Percentiles rank a stretch among this genome's conserved stretches.
phyloP scores from a whole-genome alignment of 2,888 invertebrate genomes.

The Drosophila diplacantha region DNA sequence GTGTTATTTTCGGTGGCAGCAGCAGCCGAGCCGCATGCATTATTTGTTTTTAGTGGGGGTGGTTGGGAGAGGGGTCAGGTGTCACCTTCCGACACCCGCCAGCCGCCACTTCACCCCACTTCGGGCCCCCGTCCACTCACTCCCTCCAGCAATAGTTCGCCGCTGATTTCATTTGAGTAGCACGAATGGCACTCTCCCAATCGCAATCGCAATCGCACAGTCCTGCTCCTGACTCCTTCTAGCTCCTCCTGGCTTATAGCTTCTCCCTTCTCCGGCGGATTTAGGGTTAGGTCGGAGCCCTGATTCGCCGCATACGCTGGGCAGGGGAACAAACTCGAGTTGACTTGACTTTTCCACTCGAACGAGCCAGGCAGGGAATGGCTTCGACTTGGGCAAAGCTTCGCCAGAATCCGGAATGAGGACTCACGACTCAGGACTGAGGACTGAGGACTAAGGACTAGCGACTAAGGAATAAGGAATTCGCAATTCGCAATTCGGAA shows the following conservation, averaged over 20 bases:
- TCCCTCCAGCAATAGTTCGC: slow-evolving; percentile 20
- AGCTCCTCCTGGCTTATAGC: slow-evolving; percentile 7
- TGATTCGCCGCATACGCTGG: slow-evolving; percentile 54
- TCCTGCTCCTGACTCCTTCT: not conserved
- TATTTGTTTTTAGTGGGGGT: slow-evolving; percentile 49
- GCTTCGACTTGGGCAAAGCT: slow-evolving; percentile 35
- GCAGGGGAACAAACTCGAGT: slow-evolving; percentile 39
- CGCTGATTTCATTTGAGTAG: slow-evolving; percentile 46
- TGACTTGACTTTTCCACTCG: slow-evolving; percentile 65
- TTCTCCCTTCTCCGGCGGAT: slow-evolving; percentile 18
- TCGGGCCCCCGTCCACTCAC: not conserved
- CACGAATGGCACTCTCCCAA: slow-evolving; percentile 33
- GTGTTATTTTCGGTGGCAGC: slow-evolving; percentile 16
- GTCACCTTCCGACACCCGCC: slow-evolving; percentile 17
- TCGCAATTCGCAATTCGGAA: not conserved
- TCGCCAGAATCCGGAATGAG: slow-evolving; percentile 16
- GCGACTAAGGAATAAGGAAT: not conserved
- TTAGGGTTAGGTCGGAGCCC: slow-evolving; percentile 18
- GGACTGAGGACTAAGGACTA: not conserved
- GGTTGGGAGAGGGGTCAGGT: not conserved
- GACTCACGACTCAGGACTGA: not conserved
- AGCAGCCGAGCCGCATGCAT: slow-evolving; percentile 51
- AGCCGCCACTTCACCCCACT: slow-evolving; percentile 3
- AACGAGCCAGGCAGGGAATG: slow-evolving; percentile 22
- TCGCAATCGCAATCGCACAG: slow-evolving; percentile 7